A percentile compares a stretch with the other conserved stretches of the same genome.
Evolutionary conservation across 1,140 invertebrate genomes (phyloP).

Genomic region (Drosophila asahinai): DNA sequence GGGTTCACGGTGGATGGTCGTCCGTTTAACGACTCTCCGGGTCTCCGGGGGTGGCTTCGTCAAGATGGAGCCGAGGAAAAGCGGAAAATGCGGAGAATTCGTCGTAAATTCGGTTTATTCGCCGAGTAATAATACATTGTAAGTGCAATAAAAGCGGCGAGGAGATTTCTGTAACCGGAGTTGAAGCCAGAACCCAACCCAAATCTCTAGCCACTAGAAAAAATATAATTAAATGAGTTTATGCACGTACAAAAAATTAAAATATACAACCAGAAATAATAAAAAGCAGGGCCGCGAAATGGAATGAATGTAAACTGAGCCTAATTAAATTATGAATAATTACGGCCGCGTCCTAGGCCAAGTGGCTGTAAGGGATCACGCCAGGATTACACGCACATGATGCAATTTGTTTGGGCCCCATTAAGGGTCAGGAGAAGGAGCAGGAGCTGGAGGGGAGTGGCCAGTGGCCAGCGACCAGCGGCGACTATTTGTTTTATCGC

Average conservation of each 20-base stretch:
- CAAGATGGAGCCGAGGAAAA: slow-evolving; percentile 26
- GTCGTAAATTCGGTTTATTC: slow-evolving; percentile 64
- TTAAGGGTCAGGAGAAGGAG: slow-evolving; percentile 24
- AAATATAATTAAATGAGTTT: slow-evolving; percentile 83
- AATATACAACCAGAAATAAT: slow-evolving; percentile 64
- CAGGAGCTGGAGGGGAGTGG: slow-evolving; percentile 23
- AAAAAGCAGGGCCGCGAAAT: slow-evolving; percentile 42
- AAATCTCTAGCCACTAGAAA: slow-evolving; percentile 32
- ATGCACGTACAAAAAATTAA: slow-evolving; percentile 78
- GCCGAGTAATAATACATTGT: slow-evolving; percentile 51
- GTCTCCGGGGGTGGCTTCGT: slow-evolving; percentile 31
- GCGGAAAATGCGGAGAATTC: slow-evolving; percentile 32
- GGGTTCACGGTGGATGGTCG: slow-evolving; percentile 34
- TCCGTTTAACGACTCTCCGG: slow-evolving; percentile 29
- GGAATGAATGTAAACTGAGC: slow-evolving; percentile 78
- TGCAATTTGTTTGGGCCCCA: slow-evolving; percentile 79
- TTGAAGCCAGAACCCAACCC: slow-evolving; percentile 20
- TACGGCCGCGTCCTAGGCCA: slow-evolving; percentile 51
- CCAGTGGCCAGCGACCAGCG: slow-evolving; percentile 7
- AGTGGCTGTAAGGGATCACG: slow-evolving; percentile 62
- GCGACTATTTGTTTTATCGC: slow-evolving; percentile 84
- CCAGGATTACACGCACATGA: slow-evolving; percentile 77
- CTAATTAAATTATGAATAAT: slow-evolving; percentile 85
- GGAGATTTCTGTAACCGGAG: slow-evolving; percentile 37
- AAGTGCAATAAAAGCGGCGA: slow-evolving; percentile 62